Conservation (phyloP, 2,888 invertebrate species). For the Xiphydria camelus region DNA sequence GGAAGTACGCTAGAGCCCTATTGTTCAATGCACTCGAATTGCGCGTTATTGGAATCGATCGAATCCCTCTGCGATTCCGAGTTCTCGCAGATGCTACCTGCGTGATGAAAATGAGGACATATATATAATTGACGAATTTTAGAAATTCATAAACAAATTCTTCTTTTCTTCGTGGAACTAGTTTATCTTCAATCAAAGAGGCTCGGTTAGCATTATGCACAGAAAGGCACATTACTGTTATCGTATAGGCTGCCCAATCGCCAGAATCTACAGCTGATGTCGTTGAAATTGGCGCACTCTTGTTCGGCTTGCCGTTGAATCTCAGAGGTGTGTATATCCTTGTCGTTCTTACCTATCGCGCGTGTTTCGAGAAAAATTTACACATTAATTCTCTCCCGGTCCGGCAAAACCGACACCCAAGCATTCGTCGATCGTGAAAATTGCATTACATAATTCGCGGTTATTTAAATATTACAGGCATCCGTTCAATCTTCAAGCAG, state of each 20-base stretch:
- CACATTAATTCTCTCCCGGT: too few species aligned
- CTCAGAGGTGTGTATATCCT: constrained; percentile 13
- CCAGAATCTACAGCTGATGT: constrained; percentile 55
- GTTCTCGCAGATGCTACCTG: constrained; percentile 47
- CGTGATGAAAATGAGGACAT: too few species aligned
- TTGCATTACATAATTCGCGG: not conserved
- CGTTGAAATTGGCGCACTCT: constrained; percentile 46
- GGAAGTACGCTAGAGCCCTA: too few species aligned
- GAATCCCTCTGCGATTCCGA: constrained; percentile 35
- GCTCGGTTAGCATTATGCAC: too few species aligned
- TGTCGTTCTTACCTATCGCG: constrained; percentile 22
- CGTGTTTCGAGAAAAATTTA: too few species aligned
- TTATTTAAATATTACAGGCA: not conserved
- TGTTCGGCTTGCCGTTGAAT: constrained; percentile 29
- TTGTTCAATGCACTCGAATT: constrained; percentile 32
- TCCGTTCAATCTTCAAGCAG: not conserved
- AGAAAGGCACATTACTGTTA: too few species aligned
- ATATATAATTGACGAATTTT: too few species aligned
- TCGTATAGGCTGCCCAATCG: constrained; percentile 53
- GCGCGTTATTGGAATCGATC: constrained; percentile 36
- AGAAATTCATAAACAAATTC: too few species aligned
- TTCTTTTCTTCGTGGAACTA: too few species aligned
- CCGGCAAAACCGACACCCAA: too few species aligned
- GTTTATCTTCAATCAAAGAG: too few species aligned
- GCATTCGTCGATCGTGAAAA: too few species aligned